Conservation (phyloP, 2,113 vertebrate species). For the Pachycephala philippinensis region DNA sequence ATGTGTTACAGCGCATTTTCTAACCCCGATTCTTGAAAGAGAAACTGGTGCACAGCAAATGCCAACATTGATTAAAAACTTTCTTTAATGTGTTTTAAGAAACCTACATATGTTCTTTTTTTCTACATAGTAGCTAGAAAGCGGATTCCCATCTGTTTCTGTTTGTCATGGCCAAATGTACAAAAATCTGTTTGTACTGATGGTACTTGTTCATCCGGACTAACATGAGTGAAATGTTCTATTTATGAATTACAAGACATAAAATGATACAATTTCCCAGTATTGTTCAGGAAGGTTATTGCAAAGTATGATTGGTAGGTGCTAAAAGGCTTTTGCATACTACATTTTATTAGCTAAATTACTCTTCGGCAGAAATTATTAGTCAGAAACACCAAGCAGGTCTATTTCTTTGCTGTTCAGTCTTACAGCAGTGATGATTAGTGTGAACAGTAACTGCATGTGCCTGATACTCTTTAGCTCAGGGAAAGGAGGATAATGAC, state of each 20-base stretch:
- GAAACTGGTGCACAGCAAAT: background rate
- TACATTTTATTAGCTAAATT: background rate
- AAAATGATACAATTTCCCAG: background rate
- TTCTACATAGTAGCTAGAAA: background rate
- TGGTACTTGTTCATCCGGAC: background rate
- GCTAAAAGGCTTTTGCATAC: background rate
- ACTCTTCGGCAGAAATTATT: background rate
- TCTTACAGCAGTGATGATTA: constrained; percentile 5
- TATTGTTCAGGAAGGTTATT: background rate
- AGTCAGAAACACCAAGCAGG: background rate
- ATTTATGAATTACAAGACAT: background rate
- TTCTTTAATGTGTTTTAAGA: constrained; percentile 4
- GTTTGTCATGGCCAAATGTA: constrained; percentile 27
- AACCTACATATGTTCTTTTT: constrained; percentile 3
- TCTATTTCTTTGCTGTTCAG: background rate
- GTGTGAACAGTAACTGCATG: background rate
- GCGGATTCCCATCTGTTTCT: background rate
- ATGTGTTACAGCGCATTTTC: background rate
- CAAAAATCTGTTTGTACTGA: constrained; percentile 24
- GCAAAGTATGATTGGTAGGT: background rate
- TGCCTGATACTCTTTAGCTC: constrained; percentile 24
- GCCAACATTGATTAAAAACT: constrained; percentile 15
- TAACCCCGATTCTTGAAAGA: background rate
- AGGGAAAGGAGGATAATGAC: background rate
- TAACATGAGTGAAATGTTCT: background rate